Conservation (phyloP, 2,888 invertebrate species). For the Morpho deidamia region DNA sequence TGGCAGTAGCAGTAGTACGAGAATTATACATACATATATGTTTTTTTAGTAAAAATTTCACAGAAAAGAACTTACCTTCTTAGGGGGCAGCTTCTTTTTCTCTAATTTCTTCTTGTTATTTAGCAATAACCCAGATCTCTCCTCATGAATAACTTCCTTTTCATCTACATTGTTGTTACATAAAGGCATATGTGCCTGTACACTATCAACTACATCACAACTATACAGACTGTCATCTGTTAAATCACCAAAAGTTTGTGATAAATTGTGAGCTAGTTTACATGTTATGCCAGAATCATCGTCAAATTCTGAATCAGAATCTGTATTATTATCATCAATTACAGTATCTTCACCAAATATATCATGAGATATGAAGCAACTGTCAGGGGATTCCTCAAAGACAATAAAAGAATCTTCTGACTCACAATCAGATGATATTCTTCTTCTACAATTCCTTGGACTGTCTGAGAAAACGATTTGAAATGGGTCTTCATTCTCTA, state of each 20-base stretch:
- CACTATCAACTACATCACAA: constrained; percentile 60
- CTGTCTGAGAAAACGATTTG: constrained; percentile 65
- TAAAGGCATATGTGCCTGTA: constrained; percentile 14
- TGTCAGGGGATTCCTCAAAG: constrained; percentile 62
- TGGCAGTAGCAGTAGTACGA: too few species aligned
- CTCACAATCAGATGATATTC: constrained; percentile 69
- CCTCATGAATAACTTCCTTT: not conserved
- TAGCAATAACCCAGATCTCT: constrained; percentile 41
- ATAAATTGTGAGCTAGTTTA: constrained; percentile 30
- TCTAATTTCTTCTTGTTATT: constrained; percentile 42
- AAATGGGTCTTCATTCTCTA: constrained; percentile 63
- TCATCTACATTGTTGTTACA: constrained; percentile 21
- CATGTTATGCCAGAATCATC: constrained; percentile 24
- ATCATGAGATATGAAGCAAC: constrained; percentile 60
- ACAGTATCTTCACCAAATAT: constrained; percentile 47
- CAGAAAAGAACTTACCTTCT: constrained; percentile 44
- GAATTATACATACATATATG: too few species aligned
- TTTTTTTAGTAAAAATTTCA: too few species aligned
- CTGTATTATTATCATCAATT: constrained; percentile 27
- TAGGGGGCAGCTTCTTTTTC: constrained; percentile 42
- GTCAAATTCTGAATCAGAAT: constrained; percentile 25
- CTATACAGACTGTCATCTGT: constrained; percentile 58
- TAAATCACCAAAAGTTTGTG: constrained; percentile 56
- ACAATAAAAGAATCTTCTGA: constrained; percentile 80
- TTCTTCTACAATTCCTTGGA: constrained; percentile 30